Base-by-base conservation (phyloP, 2,797 vertebrate species). In the Gorsachius magnificus region DNA sequence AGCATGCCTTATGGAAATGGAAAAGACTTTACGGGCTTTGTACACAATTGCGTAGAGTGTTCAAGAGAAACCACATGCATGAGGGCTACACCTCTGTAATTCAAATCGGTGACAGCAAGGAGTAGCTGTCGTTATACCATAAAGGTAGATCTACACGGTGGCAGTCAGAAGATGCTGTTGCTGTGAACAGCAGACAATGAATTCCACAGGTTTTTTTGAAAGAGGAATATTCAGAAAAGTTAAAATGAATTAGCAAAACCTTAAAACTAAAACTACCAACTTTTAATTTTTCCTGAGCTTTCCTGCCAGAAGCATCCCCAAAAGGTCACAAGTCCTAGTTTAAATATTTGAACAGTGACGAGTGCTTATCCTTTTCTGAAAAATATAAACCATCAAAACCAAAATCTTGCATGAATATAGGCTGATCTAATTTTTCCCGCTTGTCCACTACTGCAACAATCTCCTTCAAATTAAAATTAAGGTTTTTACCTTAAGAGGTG, bases 1-100 rank as follows among this genome's bases (percentile, higher is more conserved):
- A 15, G n/a, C 11, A 29, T 1, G 1, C 43, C 36, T 63, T 45
- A 51, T 0, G 5, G 48, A 87, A 87, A 70, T 4, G 1, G 29
- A 38, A 74, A 79, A 41, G 17, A 45, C 35, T 58, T 53, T 35
- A 69, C 64, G 80, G 26, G 20, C 36, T 79, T 72, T 41, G 35
- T 31, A 56, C 13, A 33, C 24, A 53, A 31, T 19, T 50, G 36
- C 1, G 1, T 3, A 56, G 28, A 11, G 18, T 53, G 29, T 45
- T 58, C 31, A 68, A 65, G 3, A 50, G 31, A 60, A 83, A 43
- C 1, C 48, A 66, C 2, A 4, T 3, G 41, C 46, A 31, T 6
- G 21, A 71, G 65, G 35, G 35, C 10, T 35, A 19, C 9, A 57
- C 14, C 28, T 45, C 51, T 46, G 46, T 46, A 46, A 46, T 46